These are phyloP conservation scores for Coregonus sp. DNA, from an alignment of 2,797 vertebrate species.

Conservation along the genomic window DNA sequence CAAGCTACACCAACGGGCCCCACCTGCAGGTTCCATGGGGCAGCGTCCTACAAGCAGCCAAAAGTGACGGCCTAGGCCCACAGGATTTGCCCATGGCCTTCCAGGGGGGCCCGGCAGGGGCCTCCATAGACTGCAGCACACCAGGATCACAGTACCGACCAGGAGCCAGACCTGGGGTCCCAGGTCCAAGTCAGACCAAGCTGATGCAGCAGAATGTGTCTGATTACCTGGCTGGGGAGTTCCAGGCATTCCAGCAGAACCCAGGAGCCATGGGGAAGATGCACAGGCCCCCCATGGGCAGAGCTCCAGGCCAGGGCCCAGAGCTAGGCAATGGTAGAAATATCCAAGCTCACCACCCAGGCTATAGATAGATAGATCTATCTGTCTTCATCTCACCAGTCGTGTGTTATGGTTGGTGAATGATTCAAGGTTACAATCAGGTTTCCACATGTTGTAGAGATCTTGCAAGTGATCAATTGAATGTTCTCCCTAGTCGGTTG, in stretches of 20 bases:
- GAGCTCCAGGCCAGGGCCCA: constrained; percentile 83
- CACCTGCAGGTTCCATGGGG: constrained; percentile 92
- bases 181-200: constrained; percentile 73
- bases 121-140: constrained; percentile 83
- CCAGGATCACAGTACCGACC: constrained; percentile 86
- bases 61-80: constrained; percentile 88
- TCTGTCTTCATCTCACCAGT: constrained; percentile 46
- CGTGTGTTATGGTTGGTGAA: constrained; percentile 50
- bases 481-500: constrained; percentile 27
- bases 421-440: constrained; percentile 41
- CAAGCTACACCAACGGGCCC: constrained; percentile 87
- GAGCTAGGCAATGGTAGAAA: constrained; percentile 83
- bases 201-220: constrained; percentile 85
- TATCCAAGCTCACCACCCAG: constrained; percentile 89
- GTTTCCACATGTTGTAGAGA: constrained; percentile 53
- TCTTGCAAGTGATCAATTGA: constrained; percentile 71
- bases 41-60: constrained; percentile 85
- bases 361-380: constrained; percentile 83
- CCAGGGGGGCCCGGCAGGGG: constrained; percentile 81
- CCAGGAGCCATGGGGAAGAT: constrained; percentile 87
- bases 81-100: constrained; percentile 88
- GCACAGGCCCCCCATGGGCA: constrained; percentile 83
- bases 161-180: constrained; percentile 67
- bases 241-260: constrained; percentile 88
- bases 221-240: constrained; percentile 88